These are phyloP conservation scores for Drosophila kurseongensis DNA, from an alignment of 1,140 invertebrate genomes.

Conservation along the genomic window DNA sequence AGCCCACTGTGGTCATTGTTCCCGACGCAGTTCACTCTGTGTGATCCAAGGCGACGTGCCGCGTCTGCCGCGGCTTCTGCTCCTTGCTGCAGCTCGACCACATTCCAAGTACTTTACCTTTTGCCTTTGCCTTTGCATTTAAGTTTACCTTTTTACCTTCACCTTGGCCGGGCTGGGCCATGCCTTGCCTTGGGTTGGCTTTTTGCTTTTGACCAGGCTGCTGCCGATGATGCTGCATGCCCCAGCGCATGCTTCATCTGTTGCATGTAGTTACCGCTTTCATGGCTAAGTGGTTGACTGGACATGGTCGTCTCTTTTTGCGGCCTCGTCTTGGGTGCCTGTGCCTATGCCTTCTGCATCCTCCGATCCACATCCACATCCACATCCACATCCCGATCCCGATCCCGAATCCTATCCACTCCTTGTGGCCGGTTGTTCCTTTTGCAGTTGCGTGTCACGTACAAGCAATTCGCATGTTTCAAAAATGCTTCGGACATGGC, in stretches of 20 bases:
- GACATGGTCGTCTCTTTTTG: slow-evolving; percentile 72
- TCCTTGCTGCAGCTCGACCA: slow-evolving; percentile 44
- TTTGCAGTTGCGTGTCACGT: slow-evolving; percentile 83
- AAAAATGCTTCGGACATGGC: slow-evolving; percentile 81
- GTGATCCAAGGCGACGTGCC: slow-evolving; percentile 74
- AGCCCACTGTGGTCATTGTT: slow-evolving; percentile 49
- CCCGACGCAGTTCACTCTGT: slow-evolving; percentile 55
- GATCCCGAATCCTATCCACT: slow-evolving; percentile 33
- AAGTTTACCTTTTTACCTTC: slow-evolving; percentile 56
- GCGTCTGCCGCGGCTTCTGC: slow-evolving; percentile 50
- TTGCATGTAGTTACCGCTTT: slow-evolving; percentile 82
- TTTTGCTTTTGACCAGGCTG: slow-evolving; percentile 47
- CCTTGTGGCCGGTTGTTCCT: slow-evolving; percentile 51
- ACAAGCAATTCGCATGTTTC: slow-evolving; percentile 84
- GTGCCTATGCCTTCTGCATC: slow-evolving; percentile 11
- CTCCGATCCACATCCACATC: slow-evolving; percentile 9
- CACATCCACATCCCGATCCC: slow-evolving; percentile 19
- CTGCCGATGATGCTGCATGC: slow-evolving; percentile 60
- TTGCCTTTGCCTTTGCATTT: slow-evolving; percentile 55
- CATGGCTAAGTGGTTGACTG: slow-evolving; percentile 82
- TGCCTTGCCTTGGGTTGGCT: slow-evolving; percentile 38
- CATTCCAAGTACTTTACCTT: slow-evolving; percentile 78
- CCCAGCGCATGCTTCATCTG: slow-evolving; percentile 79
- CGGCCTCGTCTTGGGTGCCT: slow-evolving; percentile 35
- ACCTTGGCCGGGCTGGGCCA: slow-evolving; percentile 26